Percentiles rank a stretch among this genome's conserved stretches.
These are phyloP conservation scores for Epinephelus awoara DNA, from an alignment of 2,797 vertebrate species.

Conservation along the genomic window DNA sequence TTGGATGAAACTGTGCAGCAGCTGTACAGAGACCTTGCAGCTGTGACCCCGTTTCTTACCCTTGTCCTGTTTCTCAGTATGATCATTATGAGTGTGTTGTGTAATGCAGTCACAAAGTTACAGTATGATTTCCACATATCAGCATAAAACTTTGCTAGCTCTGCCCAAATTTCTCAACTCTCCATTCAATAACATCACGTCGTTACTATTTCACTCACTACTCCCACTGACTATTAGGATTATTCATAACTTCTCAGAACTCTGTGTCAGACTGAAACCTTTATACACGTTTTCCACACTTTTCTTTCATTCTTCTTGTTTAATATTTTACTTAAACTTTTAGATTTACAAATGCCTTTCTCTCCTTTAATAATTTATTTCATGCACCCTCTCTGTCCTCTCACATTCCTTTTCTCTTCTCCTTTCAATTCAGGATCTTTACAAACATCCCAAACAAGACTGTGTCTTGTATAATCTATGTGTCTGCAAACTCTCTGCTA, in stretches of 20 bases:
- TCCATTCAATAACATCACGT: not conserved
- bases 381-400: not conserved
- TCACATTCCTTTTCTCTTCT: not conserved
- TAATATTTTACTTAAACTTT: not conserved
- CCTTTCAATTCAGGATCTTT: not conserved
- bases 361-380: not conserved
- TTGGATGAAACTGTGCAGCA: slow-evolving; percentile 45
- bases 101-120: slow-evolving; percentile 53
- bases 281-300: not conserved
- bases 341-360: not conserved
- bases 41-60: slow-evolving; percentile 61
- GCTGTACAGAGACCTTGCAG: slow-evolving; percentile 59
- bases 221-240: not conserved
- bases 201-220: not conserved
- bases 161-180: slow-evolving; percentile 54
- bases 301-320: not conserved
- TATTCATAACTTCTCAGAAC: slow-evolving; percentile 10
- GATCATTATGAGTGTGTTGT: slow-evolving; percentile 51
- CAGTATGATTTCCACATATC: slow-evolving; percentile 53
- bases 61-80: slow-evolving; percentile 35
- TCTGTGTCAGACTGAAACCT: too few relatives aligned
- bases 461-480: not conserved
- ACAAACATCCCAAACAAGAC: slow-evolving; percentile 1
- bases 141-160: slow-evolving; percentile 17
- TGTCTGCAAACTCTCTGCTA: not conserved